Evolutionary conservation across 2,113 vertebrate genomes (phyloP).

Genomic region (Podiceps cristatus): DNA sequence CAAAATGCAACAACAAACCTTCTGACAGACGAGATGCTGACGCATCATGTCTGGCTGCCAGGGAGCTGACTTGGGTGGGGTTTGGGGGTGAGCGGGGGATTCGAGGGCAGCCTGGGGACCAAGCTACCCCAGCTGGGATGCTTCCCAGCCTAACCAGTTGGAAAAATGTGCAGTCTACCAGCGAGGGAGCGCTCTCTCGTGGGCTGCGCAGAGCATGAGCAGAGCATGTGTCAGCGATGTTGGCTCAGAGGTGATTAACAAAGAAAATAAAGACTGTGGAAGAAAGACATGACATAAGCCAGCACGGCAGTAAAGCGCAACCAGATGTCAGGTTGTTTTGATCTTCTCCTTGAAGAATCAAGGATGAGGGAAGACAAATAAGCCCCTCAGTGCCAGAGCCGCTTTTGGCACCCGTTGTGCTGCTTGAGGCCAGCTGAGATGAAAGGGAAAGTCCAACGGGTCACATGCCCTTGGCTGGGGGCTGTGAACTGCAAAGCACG

Average conservation of each 20-base stretch:
- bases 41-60: neutral
- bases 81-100: neutral
- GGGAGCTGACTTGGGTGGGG: neutral
- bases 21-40: neutral
- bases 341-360: neutral
- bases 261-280: constrained; percentile 9
- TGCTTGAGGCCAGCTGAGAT: neutral
- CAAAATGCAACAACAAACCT: too few species aligned
- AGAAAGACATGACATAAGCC: neutral
- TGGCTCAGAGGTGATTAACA: constrained; percentile 5
- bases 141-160: neutral
- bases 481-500: neutral
- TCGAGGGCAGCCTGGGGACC: neutral
- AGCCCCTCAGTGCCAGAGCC: neutral
- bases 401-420: neutral
- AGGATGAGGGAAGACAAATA: neutral
- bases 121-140: neutral
- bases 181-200: neutral
- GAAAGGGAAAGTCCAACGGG: neutral
- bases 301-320: neutral
- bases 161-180: neutral
- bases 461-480: neutral
- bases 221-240: neutral
- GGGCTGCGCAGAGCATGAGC: rapidly evolving
- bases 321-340: constrained; percentile 29